phyloP scores from a whole-genome alignment of 2,113 vertebrate species.

The Rhynchomys soricoides region DNA sequence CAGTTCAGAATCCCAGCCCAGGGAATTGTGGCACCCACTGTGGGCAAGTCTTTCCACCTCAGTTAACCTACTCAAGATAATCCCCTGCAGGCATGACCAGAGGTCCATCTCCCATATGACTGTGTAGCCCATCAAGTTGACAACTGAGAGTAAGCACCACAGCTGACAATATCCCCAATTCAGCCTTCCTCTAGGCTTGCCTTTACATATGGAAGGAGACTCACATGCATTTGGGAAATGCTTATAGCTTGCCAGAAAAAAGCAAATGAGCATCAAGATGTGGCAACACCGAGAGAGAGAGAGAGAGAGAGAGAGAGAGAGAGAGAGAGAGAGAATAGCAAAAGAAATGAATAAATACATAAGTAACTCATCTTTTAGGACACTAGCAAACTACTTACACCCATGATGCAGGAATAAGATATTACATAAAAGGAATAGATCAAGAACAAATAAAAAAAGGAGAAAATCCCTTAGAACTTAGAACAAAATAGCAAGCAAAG shows the following conservation, averaged over 20 bases:
- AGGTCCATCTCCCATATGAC: background rate
- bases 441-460: background rate
- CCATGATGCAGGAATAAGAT: constrained; percentile 27
- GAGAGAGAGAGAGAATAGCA: background rate
- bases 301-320: background rate
- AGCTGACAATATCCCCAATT: background rate
- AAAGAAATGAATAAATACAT: background rate
- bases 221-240: background rate
- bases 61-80: background rate
- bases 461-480: constrained; percentile 20
- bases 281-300: background rate
- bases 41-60: background rate
- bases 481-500: background rate
- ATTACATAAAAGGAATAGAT: constrained; percentile 31
- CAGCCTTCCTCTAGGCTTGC: background rate
- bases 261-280: background rate
- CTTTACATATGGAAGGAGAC: background rate
- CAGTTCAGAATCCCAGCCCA: background rate
- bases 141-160: background rate
- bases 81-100: background rate
- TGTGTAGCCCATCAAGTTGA: background rate
- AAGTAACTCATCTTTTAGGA: background rate
- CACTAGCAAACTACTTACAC: background rate
- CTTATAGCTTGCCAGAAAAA: background rate
- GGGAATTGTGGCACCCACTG: background rate